Percentiles rank a stretch among this genome's conserved stretches.
These are phyloP conservation scores for Schizothorax lantsangensis DNA, from an alignment of 2,797 vertebrate genomes.

Conservation along the genomic window DNA sequence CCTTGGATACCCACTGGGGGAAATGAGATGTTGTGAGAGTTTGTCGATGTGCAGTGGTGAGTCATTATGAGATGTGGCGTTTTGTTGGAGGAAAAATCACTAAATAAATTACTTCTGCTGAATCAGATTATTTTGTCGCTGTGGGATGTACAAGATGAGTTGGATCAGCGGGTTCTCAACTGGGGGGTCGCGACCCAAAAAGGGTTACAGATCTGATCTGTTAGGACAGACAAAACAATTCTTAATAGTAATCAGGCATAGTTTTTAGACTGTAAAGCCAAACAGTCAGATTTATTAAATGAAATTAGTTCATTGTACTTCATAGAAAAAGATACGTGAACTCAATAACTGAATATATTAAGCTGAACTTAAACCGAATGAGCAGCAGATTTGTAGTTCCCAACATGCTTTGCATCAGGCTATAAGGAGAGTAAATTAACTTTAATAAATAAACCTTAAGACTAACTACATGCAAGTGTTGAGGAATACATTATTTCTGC, in stretches of 20 bases:
- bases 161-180: slow-evolving; percentile 1
- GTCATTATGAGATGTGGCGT: slow-evolving; percentile 1
- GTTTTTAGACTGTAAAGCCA: not conserved
- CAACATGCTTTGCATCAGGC: not conserved
- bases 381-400: not conserved
- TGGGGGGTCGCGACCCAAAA: not conserved
- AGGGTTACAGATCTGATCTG: not conserved
- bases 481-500: not conserved
- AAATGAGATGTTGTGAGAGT: slow-evolving; percentile 57
- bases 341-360: not conserved
- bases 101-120: not conserved
- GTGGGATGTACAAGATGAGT: not conserved
- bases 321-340: not conserved
- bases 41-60: slow-evolving; percentile 20
- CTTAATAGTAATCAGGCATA: not conserved
- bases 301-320: not conserved
- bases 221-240: not conserved
- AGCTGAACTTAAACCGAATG: not conserved
- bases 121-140: slow-evolving; percentile 18
- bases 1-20: slow-evolving; percentile 50
- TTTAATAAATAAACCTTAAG: not conserved
- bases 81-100: slow-evolving; percentile 19
- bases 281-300: not conserved
- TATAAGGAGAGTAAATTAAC: not conserved
- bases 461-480: not conserved